Evolutionary conservation across 1,140 invertebrate species (phyloP), one percentile per base, ranked within the genome.

Genomic region (Euborellia annulipes): DNA sequence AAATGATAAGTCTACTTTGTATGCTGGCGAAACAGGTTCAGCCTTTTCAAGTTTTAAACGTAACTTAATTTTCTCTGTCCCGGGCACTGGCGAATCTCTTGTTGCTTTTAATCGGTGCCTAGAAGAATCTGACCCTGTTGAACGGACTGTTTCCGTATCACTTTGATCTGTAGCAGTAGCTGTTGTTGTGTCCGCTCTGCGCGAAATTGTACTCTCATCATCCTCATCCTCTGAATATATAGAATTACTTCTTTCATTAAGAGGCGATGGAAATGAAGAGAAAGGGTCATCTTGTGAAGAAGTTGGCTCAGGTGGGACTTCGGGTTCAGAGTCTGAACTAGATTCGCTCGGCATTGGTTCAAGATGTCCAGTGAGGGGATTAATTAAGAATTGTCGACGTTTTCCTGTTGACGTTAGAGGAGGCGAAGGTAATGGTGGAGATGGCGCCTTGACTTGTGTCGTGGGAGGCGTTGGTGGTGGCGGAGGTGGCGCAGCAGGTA

Each of bases 341-440:
- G 70, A 72, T 50, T 82, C 79, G 51, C 72, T 79, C 3, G 75
- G 73, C 71, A 82, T 77, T 1, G 82, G 82, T 60, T 91, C 87
- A 53, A 92, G 61, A 51, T 84, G 76, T 11, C 86, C 86, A 3
- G 86, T 89, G 49, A 87, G 69, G 3, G 86, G 86, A 68, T 90
- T 92, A 23, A 90, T 85, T 2, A 90, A 72, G 66, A 83, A 82
- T 55, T 83, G 78, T 38, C 76, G 67, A 44, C 74, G 69, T 53
- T 78, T 73, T 1, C 69, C 70, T 14, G 62, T 60, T 3, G 66
- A 67, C 3, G 70, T 71, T 11, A 61, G 45, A 30, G 32, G 47
- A 21, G 39, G 37, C 4, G 47, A 37, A 32, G 50, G 20, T 2
- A 41, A 20, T 8, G 43, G 45, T 16, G 45, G 42, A 50, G 48